Evolutionary conservation across 1,140 invertebrate genomes (phyloP), one percentile per base, ranked within the genome.

Genomic region (Diachasma alloeum): DNA sequence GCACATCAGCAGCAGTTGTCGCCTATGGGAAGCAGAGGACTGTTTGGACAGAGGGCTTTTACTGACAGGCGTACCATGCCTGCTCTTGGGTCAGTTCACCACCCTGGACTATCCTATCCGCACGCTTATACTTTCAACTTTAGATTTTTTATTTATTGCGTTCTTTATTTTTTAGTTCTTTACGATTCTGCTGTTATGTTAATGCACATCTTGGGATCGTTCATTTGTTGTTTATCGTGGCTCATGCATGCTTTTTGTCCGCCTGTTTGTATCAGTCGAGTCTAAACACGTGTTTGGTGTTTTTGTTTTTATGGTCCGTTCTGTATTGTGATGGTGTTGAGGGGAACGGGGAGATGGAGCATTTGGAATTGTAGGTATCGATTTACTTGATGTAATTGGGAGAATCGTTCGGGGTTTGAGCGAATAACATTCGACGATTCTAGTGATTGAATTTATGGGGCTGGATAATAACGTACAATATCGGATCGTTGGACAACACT

Each of bases 11-110:
- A 90, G 72, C 85, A 92, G 85, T 87, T 93, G 75, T 93, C 92
- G 79, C 92, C 92, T 79, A 93, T 92, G 90, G 87, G 93, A 87
- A 88, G 91, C 88, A 80, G 91, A 87, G 83, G 91, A 90, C 92
- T 95, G 77, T 95, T 96, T 87, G 93, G 93, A 74, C 94, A 95
- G 86, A 91, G 94, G 85, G 91, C 93, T 82, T 94, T 95, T 86
- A 91, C 93, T 46, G 95, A 96, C 85, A 91, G 94, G 87, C 92
- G 95, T 88, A 92, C 92, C 78, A 94, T 95, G 90, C 93, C 94
- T 85, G 92, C 90, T 83, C 88, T 93, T 87, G 92, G 92, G 91
- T 92, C 87, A 91, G 39, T 42, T 66, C 26, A 56, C 4, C 48
- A 17, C 48, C n/a, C 19, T 48, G 44, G 15, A 56, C n/a, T 56